Conservation (phyloP, 2,113 vertebrate genomes). For the Amphilophus citrinellus region DNA sequence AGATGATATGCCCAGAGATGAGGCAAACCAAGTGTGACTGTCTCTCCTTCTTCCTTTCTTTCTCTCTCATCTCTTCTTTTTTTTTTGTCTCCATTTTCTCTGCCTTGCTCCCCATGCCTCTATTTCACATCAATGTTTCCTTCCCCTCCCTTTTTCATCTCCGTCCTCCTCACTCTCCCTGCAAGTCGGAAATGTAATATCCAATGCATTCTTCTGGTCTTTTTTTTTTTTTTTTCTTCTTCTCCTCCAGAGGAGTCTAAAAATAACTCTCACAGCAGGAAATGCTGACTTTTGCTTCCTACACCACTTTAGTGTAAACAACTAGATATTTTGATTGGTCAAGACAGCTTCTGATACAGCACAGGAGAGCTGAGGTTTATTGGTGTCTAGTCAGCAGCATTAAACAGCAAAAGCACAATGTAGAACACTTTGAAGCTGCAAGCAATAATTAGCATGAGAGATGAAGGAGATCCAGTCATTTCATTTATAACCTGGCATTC, state of each 20-base stretch:
- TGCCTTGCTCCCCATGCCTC: slow-evolving; percentile 27
- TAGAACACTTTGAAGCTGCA: slow-evolving; percentile 63
- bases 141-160: slow-evolving; percentile 11
- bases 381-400: slow-evolving; percentile 65
- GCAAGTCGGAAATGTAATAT: slow-evolving; percentile 74
- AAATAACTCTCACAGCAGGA: slow-evolving; percentile 73
- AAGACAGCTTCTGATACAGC: slow-evolving; percentile 57
- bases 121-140: slow-evolving; percentile 48
- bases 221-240: not conserved
- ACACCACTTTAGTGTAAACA: slow-evolving; percentile 64
- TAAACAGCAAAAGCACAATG: slow-evolving; percentile 58
- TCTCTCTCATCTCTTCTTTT: slow-evolving; percentile 46
- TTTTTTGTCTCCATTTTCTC: slow-evolving; percentile 53
- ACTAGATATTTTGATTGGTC: slow-evolving; percentile 68
- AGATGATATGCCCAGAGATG: slow-evolving; percentile 75
- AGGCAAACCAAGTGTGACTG: slow-evolving; percentile 72
- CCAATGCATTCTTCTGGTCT: slow-evolving; percentile 42
- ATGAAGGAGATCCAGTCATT: slow-evolving; percentile 44
- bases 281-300: slow-evolving; percentile 72
- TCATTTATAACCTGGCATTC: slow-evolving; percentile 53
- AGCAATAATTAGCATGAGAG: slow-evolving; percentile 66
- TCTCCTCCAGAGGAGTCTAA: slow-evolving; percentile 42
- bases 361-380: slow-evolving; percentile 57
- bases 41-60: slow-evolving; percentile 48
- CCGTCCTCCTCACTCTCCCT: slow-evolving; percentile 7